Evolutionary conservation across 2,888 invertebrate species (phyloP).

Genomic region (Hoplodrina blanda): DNA sequence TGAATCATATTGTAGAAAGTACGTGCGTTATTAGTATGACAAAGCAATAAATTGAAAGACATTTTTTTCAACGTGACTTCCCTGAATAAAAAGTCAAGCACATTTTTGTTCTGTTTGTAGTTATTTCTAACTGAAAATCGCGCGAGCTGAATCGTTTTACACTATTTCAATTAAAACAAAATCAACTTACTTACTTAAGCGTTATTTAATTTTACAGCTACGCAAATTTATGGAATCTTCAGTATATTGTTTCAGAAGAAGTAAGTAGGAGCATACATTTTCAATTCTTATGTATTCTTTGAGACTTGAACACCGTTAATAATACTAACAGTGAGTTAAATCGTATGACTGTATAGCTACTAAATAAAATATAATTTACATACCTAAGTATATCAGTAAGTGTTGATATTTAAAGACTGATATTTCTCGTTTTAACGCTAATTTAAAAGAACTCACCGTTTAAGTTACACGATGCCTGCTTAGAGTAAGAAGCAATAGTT

Average conservation of each 20-base stretch:
- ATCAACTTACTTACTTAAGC: too few species aligned
- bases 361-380: too few species aligned
- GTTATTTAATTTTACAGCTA: too few species aligned
- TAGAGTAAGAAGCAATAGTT: constrained; percentile 32
- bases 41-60: constrained; percentile 3
- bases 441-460: constrained; percentile 18
- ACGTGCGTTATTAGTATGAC: constrained; percentile 10
- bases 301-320: too few species aligned
- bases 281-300: too few species aligned
- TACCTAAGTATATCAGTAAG: too few species aligned
- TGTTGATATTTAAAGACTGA: background rate
- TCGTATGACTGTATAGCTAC: too few species aligned
- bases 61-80: constrained; percentile 21
- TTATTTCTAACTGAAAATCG: background rate
- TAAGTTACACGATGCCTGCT: constrained; percentile 12
- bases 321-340: too few species aligned
- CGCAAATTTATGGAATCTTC: too few species aligned
- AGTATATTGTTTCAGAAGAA: too few species aligned
- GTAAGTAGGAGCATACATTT: too few species aligned
- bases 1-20: constrained; percentile 45
- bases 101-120: background rate
- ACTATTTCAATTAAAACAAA: background rate
- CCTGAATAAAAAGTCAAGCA: constrained; percentile 14
- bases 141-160: background rate
- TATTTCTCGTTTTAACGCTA: background rate